Conservation (phyloP, 2,888 invertebrate species). For the Tromatobia lineatoria region DNA sequence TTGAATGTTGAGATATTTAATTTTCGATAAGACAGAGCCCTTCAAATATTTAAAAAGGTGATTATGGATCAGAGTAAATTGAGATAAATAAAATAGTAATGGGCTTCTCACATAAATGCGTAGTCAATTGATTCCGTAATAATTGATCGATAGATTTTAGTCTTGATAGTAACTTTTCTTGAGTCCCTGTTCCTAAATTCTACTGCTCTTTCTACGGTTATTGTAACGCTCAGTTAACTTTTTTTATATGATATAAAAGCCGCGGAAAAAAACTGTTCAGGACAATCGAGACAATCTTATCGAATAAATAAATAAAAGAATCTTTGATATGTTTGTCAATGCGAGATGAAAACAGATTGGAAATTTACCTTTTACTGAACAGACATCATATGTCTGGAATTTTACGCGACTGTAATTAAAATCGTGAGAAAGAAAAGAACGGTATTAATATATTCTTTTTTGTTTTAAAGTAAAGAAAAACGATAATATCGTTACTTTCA, state of each 20-base stretch:
- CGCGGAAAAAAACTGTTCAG: conserved; percentile 23
- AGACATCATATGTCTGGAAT: not conserved
- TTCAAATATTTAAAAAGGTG: too few species aligned
- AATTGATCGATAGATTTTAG: not conserved
- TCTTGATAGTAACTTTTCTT: not conserved
- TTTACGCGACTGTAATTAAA: not conserved
- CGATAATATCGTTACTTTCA: conserved; percentile 30
- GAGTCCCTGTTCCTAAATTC: not conserved
- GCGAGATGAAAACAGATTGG: conserved; percentile 3
- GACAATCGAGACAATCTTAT: conserved; percentile 19
- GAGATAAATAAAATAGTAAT: not conserved
- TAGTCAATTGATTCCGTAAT: not conserved
- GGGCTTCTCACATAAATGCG: not conserved
- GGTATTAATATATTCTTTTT: not conserved
- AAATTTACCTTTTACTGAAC: not conserved
- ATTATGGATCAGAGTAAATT: not conserved
- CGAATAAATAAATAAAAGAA: conserved; percentile 41
- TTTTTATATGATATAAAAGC: conserved; percentile 26
- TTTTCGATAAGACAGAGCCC: too few species aligned
- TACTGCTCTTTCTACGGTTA: conserved; percentile 22
- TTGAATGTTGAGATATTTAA: too few species aligned
- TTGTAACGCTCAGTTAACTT: conserved; percentile 22
- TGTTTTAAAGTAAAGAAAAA: not conserved
- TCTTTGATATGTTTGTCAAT: conserved; percentile 53
- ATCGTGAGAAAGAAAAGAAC: not conserved